Evolutionary conservation across 2,797 vertebrate genomes (phyloP).

Genomic region (Leuciscus waleckii): DNA sequence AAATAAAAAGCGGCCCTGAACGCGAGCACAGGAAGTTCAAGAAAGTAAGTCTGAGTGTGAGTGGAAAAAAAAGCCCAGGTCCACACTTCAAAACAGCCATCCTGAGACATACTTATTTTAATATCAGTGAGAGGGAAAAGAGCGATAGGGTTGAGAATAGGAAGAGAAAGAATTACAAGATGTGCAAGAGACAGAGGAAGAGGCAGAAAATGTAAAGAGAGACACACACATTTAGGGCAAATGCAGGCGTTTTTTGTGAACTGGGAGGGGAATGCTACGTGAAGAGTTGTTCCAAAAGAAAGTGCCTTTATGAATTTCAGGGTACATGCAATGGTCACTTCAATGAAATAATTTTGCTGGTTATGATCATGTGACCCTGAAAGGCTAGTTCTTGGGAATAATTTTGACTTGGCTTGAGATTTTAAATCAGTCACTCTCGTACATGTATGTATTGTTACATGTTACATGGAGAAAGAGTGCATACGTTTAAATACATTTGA

Average conservation of each 20-base stretch:
- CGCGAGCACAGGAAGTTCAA: slow-evolving; percentile 59
- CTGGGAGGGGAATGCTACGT: not conserved
- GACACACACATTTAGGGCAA: not conserved
- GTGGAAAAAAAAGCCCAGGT: slow-evolving; percentile 50
- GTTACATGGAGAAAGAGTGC: not conserved
- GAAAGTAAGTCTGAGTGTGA: slow-evolving; percentile 3
- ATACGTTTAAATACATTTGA: not conserved
- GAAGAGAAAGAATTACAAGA: slow-evolving; percentile 18
- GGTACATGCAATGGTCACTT: not conserved
- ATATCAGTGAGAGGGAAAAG: slow-evolving; percentile 40
- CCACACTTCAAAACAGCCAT: slow-evolving; percentile 52
- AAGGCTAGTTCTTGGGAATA: not conserved
- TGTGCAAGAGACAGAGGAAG: not conserved
- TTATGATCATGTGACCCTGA: not conserved
- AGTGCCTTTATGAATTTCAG: not conserved
- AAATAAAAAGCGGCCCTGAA: slow-evolving; percentile 75
- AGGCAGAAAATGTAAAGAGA: slow-evolving; percentile 4
- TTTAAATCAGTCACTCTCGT: not conserved
- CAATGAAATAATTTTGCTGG: not conserved
- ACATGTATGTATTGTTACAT: not conserved
- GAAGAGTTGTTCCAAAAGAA: not conserved
- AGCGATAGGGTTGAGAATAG: slow-evolving; percentile 29
- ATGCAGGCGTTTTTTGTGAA: not conserved
- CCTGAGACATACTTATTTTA: slow-evolving; percentile 53
- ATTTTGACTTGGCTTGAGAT: not conserved